Conservation (phyloP, 2,113 vertebrate species). For the Rhinolophus sinicus region DNA sequence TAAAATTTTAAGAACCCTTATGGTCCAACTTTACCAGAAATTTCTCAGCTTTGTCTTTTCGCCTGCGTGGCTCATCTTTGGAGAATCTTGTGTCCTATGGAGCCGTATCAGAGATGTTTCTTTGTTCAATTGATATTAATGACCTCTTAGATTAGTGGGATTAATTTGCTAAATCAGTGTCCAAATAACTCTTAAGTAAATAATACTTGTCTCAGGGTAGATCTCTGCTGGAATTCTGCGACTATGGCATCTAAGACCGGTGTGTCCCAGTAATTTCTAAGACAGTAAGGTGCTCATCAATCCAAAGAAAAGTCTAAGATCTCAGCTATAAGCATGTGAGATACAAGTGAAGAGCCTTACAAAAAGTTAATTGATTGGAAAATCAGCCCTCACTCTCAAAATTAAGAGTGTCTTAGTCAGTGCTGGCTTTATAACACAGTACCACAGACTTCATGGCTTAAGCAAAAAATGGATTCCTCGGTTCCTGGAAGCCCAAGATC, state of each 20-base stretch:
- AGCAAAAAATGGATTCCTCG: not conserved
- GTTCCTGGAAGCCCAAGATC: not conserved
- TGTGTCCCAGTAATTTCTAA: not conserved
- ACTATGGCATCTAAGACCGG: not conserved
- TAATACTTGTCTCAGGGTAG: not conserved
- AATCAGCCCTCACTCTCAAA: not conserved
- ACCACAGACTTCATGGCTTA: not conserved
- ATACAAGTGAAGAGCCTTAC: not conserved
- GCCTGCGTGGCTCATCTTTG: not conserved
- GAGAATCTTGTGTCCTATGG: not conserved
- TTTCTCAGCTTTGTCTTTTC: not conserved
- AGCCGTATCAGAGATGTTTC: not conserved
- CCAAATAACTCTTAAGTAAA: not conserved
- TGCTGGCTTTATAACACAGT: not conserved
- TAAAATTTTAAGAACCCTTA: not conserved
- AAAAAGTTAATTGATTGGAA: not conserved
- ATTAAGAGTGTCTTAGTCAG: not conserved
- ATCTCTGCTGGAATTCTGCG: not conserved
- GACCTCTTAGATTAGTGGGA: not conserved
- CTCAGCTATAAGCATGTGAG: not conserved
- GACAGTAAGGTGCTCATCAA: not conserved
- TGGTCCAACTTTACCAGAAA: not conserved
- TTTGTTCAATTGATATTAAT: not conserved
- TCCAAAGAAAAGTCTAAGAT: not conserved
- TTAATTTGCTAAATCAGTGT: not conserved